phyloP scores from a whole-genome alignment of 35 echinoderm and acorn worm genomes.

The Holothuria glaberrima region DNA sequence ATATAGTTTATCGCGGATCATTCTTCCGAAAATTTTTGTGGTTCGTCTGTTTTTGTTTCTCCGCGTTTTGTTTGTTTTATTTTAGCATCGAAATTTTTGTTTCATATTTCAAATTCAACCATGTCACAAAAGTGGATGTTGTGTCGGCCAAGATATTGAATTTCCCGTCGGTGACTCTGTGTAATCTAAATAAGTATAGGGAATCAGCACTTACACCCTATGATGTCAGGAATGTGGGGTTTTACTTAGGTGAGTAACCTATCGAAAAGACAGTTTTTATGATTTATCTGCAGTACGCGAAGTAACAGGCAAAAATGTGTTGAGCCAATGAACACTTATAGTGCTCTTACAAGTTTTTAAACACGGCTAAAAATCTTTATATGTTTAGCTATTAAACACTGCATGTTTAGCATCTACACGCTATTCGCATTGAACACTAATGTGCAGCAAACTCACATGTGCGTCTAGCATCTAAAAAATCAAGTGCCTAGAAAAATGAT shows the following conservation, averaged over 20 bases:
- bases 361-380: no score
- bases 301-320: no score
- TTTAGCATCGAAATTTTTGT: slow-evolving; percentile 19
- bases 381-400: no score
- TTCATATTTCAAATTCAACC: slow-evolving; percentile 55
- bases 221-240: slow-evolving; percentile 84
- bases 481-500: no score
- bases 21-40: slow-evolving; percentile 66
- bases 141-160: slow-evolving; percentile 17
- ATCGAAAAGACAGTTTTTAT: no score
- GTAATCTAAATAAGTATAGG: slow-evolving; percentile 96
- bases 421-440: no score
- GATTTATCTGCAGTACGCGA: no score
- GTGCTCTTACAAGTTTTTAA: no score
- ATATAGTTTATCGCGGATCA: slow-evolving; percentile 63
- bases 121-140: slow-evolving; percentile 86
- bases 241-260: slow-evolving; percentile 73
- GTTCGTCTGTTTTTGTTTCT: slow-evolving; percentile 36
- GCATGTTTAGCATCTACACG: no score
- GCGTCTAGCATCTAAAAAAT: no score
- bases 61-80: slow-evolving; percentile 19
- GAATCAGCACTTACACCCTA: slow-evolving; percentile 69
- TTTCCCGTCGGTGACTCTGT: slow-evolving; percentile 83
- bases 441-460: no score
- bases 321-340: no score